These are phyloP conservation scores for Brachionus plicatilis DNA, from an alignment of 1,140 invertebrate species.

Conservation along the genomic window DNA sequence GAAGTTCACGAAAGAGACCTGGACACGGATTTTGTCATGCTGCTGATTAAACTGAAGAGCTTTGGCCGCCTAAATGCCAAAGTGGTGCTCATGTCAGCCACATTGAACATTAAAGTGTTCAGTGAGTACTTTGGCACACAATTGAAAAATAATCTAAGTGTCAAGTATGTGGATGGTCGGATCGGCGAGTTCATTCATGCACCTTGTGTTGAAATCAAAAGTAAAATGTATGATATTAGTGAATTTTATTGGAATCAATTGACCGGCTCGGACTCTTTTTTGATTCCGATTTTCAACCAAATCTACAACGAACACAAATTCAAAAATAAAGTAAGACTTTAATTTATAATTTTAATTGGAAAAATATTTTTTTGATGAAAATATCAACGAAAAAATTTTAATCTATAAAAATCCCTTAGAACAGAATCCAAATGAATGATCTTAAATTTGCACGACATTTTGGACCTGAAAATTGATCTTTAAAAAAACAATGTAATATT, in stretches of 20 bases:
- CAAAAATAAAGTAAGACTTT: neutral
- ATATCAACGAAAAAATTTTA: no score
- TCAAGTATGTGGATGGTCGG: neutral
- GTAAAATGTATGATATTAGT: conserved; percentile 45
- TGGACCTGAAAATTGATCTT: no score
- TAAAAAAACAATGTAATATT: no score
- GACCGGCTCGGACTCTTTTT: neutral
- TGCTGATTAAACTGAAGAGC: conserved; percentile 51
- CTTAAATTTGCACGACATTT: no score
- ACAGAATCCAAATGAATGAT: no score
- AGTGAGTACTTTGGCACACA: conserved; percentile 47
- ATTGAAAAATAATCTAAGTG: conserved; percentile 5
- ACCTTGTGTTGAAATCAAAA: conserved; percentile 50
- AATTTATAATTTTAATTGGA: no score
- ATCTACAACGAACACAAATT: neutral
- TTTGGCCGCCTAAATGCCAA: conserved; percentile 60
- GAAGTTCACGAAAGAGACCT: conserved; percentile 57
- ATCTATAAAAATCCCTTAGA: no score
- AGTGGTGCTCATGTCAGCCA: conserved; percentile 57
- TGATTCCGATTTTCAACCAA: neutral
- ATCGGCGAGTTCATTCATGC: conserved; percentile 46
- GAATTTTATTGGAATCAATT: conserved; percentile 43
- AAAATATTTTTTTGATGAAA: no score
- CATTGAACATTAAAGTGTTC: conserved; percentile 51
- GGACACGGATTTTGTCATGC: conserved; percentile 52